phyloP scores from a whole-genome alignment of 2,888 invertebrate species.

The Heliconius sara region DNA sequence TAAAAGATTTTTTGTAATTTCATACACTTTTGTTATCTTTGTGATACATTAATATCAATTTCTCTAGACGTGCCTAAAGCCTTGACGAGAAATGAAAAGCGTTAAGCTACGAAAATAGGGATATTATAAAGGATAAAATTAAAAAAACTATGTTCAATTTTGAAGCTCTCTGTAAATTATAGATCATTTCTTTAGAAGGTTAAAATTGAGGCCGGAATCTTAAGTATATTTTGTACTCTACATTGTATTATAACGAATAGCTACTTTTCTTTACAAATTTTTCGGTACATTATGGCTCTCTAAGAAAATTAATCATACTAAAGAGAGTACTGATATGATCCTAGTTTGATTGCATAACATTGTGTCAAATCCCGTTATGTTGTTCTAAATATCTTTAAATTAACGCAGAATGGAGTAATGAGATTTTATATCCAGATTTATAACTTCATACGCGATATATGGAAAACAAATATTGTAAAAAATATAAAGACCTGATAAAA shows the following conservation, averaged over 20 bases:
- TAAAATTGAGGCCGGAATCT: neutral
- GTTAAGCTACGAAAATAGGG: slow-evolving; percentile 8
- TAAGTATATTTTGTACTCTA: neutral
- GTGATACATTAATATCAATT: slow-evolving; percentile 44
- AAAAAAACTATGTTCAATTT: slow-evolving; percentile 19
- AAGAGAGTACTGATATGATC: too few species aligned
- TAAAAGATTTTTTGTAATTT: slow-evolving; percentile 37
- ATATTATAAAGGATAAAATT: slow-evolving; percentile 17
- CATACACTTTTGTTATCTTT: slow-evolving; percentile 40
- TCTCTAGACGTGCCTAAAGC: slow-evolving; percentile 35
- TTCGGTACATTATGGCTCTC: neutral
- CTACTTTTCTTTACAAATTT: neutral
- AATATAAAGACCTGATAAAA: too few species aligned
- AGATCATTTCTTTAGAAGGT: neutral
- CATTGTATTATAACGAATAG: neutral
- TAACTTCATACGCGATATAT: too few species aligned
- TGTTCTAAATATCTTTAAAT: too few species aligned
- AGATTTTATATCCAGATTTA: too few species aligned
- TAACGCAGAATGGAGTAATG: too few species aligned
- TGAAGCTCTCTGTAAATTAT: neutral
- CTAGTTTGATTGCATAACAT: too few species aligned
- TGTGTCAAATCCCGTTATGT: too few species aligned
- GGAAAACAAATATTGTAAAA: too few species aligned
- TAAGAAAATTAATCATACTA: neutral
- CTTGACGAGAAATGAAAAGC: slow-evolving; percentile 36